Evolutionary conservation across 2,113 vertebrate species (phyloP), one percentile per base, ranked within the genome.

Genomic region (Crotalus helleri): DNA sequence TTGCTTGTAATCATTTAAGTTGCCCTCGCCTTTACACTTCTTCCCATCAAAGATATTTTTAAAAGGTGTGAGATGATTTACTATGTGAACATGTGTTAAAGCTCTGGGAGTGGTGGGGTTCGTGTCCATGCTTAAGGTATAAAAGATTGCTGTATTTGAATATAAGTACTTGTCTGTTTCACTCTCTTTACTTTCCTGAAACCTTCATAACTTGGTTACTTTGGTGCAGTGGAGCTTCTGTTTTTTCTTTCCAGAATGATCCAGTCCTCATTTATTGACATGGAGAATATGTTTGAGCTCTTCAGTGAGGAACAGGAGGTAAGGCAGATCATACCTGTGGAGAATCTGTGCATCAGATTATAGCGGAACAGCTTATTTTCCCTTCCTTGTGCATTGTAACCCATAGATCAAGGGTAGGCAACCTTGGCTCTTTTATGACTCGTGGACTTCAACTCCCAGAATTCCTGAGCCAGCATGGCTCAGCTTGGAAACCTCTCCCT

Each of bases 231-330:
- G 64, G 26, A 49, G 3, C 4, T 15, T 95, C 90, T 1, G 0
- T 33, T 85, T 51, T 95, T 55, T 13, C 46, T 44, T 94, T 94
- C 49, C 97, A 99, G 99, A 96, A 98, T 99, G 97, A 99, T 99
- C 97, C 99, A 99, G 97, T 99, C 96, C 19, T 99, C 99, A 11
- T 99, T 99, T 51, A 98, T 99, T 1, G 99, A 99, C 97, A 99
- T 99, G 99, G 99, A 99, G 95, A 99, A 98, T 96, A 99, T 99
- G 99, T 99, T 99, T 69, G 97, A 98, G 8, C 98, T 99, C 86
- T 98, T 99, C 15, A 96, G 97, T 0, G 99, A 99, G 93, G 98
- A 99, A 0, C 95, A 98, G 26, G 99, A 99, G 98, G 99, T 99
- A 92, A 92, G 97, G 33, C n/a, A 81, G 15, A 81, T 74, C n/a